Evolutionary conservation across 2,888 invertebrate species (phyloP), one percentile per base, ranked within the genome.

Genomic region (Mythimna loreyi): DNA sequence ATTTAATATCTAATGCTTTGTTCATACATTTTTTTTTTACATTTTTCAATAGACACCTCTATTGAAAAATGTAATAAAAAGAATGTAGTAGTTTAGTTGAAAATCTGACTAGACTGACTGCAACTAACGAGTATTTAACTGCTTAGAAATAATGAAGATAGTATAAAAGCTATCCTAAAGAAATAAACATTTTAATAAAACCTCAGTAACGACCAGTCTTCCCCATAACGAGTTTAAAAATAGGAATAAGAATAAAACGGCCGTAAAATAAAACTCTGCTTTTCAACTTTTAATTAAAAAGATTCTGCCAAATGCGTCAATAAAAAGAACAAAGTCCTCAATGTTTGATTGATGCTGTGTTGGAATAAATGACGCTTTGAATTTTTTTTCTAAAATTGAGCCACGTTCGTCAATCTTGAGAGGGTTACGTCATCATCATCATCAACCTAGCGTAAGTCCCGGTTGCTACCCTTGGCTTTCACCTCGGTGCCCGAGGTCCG

Each of bases 231-330:
- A 70, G 49, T 23, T 58, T 19, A 30, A 59, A 65, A 72, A 57
- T 9, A 33, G 52, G 28, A 49, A 28, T 55, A 53, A 72, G 3
- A 77, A 65, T 43, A 47, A 58, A 45, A 45, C 25, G 23, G 16
- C 11, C 49, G 28, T 65, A 43, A 62, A 58, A 50, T 25, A 36
- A 50, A 53, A 40, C 30, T 16, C 1, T 8, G 11, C 25, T n/a
- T 63, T 55, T 40, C 21, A 70, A 28, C 23, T 59, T 63, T 71
- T 64, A 60, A 78, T 78, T 71, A 64, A 50, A 56, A 33, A 36
- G 7, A 45, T 55, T 7, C 5, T 16, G 43, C 19, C 36, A 3
- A 65, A 58, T 45, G 45, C 28, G 30, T 25, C 11, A 28, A 19
- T 49, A 33, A 40, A 60, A 67, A 43, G 13, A 16, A 28, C 64